These are phyloP conservation scores for Brachyopa scutellaris DNA, from an alignment of 2,888 invertebrate species.

Conservation along the genomic window DNA sequence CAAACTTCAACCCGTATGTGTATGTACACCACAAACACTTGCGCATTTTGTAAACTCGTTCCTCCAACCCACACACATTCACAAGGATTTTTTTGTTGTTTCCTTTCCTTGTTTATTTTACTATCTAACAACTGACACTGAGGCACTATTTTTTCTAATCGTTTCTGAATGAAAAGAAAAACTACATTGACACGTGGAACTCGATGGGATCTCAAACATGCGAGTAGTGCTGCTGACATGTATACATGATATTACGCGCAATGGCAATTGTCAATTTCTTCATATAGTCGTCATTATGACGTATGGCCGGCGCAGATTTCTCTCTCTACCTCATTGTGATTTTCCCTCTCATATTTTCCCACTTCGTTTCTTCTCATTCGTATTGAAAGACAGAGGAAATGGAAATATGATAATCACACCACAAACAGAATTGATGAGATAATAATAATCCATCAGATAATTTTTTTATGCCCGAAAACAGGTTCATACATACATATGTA, in stretches of 20 bases:
- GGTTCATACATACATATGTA: not conserved
- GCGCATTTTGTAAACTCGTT: too few relatives aligned
- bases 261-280: slow-evolving; percentile 7
- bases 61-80: not conserved
- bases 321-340: not conserved
- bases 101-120: slow-evolving; percentile 43
- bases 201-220: not conserved
- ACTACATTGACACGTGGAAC: slow-evolving; percentile 16
- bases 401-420: slow-evolving; percentile 17
- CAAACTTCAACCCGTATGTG: slow-evolving; percentile 37
- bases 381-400: too few relatives aligned
- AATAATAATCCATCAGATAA: slow-evolving; percentile 46
- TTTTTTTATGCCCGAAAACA: slow-evolving; percentile 11
- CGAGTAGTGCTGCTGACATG: slow-evolving; percentile 45
- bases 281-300: too few relatives aligned
- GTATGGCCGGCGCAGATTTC: not conserved
- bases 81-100: slow-evolving; percentile 21
- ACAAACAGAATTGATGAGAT: slow-evolving; percentile 14
- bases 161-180: slow-evolving; percentile 7
- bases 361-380: too few relatives aligned
- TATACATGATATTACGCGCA: slow-evolving; percentile 6
- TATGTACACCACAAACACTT: too few relatives aligned
- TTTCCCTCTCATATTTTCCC: not conserved
- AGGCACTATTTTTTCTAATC: not conserved
- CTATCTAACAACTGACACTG: slow-evolving; percentile 17